Base-by-base conservation (phyloP, 92 coral and sea anemone genomes). In the Zoanthus sansibaricus region DNA sequence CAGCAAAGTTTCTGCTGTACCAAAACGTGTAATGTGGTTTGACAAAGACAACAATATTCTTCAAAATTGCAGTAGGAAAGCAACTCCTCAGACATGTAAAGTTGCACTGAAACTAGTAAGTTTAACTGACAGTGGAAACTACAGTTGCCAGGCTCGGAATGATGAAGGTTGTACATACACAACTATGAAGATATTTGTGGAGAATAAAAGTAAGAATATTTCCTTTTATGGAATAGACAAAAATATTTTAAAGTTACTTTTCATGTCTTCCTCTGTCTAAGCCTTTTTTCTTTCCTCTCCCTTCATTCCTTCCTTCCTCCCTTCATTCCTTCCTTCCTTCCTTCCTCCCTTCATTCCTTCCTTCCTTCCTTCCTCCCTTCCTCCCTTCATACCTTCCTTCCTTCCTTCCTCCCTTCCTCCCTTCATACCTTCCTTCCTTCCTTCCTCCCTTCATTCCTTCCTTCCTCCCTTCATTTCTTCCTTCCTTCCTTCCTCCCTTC, bases 131-230 rank as follows among this genome's bases (percentile, higher is more conserved):
- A 32, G 71, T 21, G 92, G 89, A 13, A 9, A 18, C 1, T 89
- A 89, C 54, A 18, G 56, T 58, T 89, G 92, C 46, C 76, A 70
- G n/a, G 82, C 89, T 4, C 14, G 11, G 30, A 86, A 16, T 18
- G 7, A 0, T 1, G 3, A 16, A 0, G 72, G 84, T 6, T 79
- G 84, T 62, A 79, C 84, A 0, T 79, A 61, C 13, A 6, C 8
- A 5, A 32, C 3, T 0, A 12, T 79, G 9, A 51, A 10, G 61
- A 45, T 44, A 7, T 17, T 37, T 61, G 72, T 66, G 16, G 11
- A 66, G 31, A 79, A 12, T 3, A 62, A 42, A n/a, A 52, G 84
- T 64, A 17, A 79, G 33, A 54, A 6, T 44, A 21, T 45, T 10
- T 20, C 13, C 1, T 0, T 37, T 37, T 37, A 2, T 2, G 42